Evolutionary conservation across 2,888 invertebrate genomes (phyloP), one percentile per base, ranked within the genome.

Genomic region (Xestia rhomboidea): DNA sequence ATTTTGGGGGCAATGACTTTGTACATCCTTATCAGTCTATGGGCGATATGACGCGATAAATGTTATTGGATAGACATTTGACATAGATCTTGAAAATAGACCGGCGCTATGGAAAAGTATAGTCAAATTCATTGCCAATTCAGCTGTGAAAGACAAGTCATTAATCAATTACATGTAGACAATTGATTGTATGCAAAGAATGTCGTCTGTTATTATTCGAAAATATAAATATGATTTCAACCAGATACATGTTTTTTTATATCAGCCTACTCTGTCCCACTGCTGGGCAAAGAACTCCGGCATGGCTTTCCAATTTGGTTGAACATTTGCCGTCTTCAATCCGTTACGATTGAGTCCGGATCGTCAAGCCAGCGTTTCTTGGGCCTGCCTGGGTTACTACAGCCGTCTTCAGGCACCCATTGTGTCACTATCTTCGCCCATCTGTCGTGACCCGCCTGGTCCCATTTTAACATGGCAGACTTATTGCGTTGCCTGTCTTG

Each of bases 1-100:
- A 62, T 54, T 77, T 46, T 8, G 41, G 57, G 77, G 69, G 24
- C 66, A 81, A 67, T 41, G 78, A 77, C 80, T 41, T 8, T 68
- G 15, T 34, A 44, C 8, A 44, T 24, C 24, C 57, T 41, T 79
- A 68, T 76, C 68, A 30, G 5, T 27, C 8, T 44, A 41, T 73
- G 54, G 6, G 15, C 21, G 54, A 68, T 68, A 63, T 63, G 63
- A 49, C 8, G 24, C 46, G 57, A 13, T 51, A n/a, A n/a, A 24
- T 21, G 15, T 49, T 27, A 46, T 71, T 77, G n/a, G 7, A 44
- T 57, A 15, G 21, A 44, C 2, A 62, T 30, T 51, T 63, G 51
- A 30, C 34, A 54, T 74, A 54, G 44, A 62, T 79, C 60, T 67
- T 81, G 34, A 60, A 67, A 54, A 7, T 24, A 51, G 8, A n/a